Evolutionary conservation across 2,888 invertebrate genomes (phyloP), one percentile per base, ranked within the genome.

Genomic region (Drosophila suboccidentalis): DNA sequence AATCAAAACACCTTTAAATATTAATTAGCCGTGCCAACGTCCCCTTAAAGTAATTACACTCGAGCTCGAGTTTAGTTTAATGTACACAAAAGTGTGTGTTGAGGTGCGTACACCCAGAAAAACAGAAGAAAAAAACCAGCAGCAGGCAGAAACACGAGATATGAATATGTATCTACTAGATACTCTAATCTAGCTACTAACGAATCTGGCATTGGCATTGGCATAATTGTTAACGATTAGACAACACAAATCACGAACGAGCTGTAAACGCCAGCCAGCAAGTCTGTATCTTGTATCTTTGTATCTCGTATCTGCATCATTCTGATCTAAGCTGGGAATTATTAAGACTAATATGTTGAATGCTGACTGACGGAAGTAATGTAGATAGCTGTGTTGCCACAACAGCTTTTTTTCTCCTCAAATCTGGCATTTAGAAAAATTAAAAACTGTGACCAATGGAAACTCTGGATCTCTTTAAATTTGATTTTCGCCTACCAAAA

Each of bases 281-380:
- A 13, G 34, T 34, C 34, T 32, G 32, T 32, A 32, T 32, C 32
- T 32, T 41, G 43, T 57, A 51, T 49, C 50, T 58, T 22, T 22
- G 22, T 22, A 22, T 22, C 22, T 22, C 11, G 47, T 46, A 36
- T 75, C 58, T 71, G 71, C 65, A 53, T 44, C 63, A 71, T 55
- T 69, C 72, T 60, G 64, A 75, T 69, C 75, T 50, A 22, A 80
- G 82, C 78, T 86, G 71, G 60, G 76, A 87, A 89, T 87, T 87
- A 78, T 87, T 76, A 83, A 68, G 70, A 76, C 67, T 79, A 75
- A 76, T 89, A 78, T 80, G 71, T 78, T 89, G 78, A 86, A 87
- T 83, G 81, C 89, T 87, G 84, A 84, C 84, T 89, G 84, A 84
- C 84, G 84, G 84, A 84, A 84, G 84, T 84, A 84, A 74, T 73